These are phyloP conservation scores for Brachyalestes nurse DNA, from an alignment of 2,797 vertebrate genomes.

Conservation along the genomic window DNA sequence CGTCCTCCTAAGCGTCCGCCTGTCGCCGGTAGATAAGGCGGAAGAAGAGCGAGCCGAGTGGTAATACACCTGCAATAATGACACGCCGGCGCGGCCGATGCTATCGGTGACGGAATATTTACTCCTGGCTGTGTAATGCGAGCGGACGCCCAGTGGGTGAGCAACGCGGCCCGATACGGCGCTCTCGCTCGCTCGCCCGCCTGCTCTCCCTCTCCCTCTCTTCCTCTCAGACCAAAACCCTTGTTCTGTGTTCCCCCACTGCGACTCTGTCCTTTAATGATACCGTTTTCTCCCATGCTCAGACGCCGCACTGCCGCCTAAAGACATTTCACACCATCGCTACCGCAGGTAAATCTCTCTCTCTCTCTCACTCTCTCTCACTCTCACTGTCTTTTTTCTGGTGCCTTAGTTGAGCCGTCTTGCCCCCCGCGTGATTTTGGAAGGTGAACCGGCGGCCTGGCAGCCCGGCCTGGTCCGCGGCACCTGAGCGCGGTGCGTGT, in stretches of 20 bases:
- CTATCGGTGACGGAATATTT: constrained; percentile 60
- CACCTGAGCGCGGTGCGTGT: constrained; percentile 5
- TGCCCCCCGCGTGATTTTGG: background rate
- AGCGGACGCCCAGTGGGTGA: constrained; percentile 42
- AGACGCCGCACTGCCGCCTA: constrained; percentile 17
- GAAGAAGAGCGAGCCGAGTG: constrained; percentile 62
- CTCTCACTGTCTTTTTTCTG: constrained; percentile 1
- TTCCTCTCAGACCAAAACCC: constrained; percentile 22
- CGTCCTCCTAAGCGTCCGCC: constrained; percentile 50
- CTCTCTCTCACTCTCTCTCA: too few species aligned
- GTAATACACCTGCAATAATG: constrained; percentile 67
- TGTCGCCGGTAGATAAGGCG: constrained; percentile 74
- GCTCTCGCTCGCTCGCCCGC: constrained; percentile 4
- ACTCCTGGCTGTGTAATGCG: constrained; percentile 51
- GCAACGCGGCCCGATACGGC: constrained; percentile 24
- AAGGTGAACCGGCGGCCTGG: background rate
- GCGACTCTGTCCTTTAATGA: constrained; percentile 51
- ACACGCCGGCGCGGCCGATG: constrained; percentile 37
- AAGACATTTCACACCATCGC: constrained; percentile 33
- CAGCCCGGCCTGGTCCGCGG: background rate
- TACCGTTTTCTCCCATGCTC: constrained; percentile 36
- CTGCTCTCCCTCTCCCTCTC: background rate
- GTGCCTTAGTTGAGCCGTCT: constrained; percentile 33
- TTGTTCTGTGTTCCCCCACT: constrained; percentile 43
- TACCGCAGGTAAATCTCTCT: constrained; percentile 26